Percentiles rank a stretch among this genome's conserved stretches.
phyloP scores from a whole-genome alignment of 2,113 vertebrate genomes.

The Pygoscelis antarcticus region DNA sequence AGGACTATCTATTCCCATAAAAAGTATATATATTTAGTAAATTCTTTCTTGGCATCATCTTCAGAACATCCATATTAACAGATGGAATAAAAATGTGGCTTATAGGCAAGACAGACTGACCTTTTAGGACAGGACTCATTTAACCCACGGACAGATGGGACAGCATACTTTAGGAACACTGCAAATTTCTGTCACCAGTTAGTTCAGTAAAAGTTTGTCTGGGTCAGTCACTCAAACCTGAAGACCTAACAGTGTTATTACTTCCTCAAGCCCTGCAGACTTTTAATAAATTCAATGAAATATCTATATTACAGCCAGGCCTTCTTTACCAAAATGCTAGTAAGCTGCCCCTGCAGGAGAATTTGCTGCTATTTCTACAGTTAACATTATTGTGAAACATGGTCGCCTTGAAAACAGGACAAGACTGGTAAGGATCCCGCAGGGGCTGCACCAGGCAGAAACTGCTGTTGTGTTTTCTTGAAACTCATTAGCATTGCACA shows the following conservation, averaged over 20 bases:
- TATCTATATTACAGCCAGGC: background rate
- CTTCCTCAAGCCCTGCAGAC: background rate
- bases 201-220: background rate
- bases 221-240: background rate
- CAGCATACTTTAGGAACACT: background rate
- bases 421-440: background rate
- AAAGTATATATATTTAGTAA: constrained; percentile 21
- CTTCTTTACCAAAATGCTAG: background rate
- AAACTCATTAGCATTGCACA: constrained; percentile 36
- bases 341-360: background rate
- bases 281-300: background rate
- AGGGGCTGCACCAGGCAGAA: background rate
- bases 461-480: background rate
- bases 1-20: background rate
- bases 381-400: background rate
- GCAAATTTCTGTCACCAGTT: background rate
- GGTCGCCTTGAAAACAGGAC: background rate
- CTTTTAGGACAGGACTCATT: constrained; percentile 11
- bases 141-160: background rate
- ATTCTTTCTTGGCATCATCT: background rate
- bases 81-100: constrained; percentile 41
- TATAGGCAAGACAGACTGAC: constrained; percentile 2
- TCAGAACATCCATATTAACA: constrained; percentile 26
- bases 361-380: background rate
- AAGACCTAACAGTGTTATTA: background rate